Base-by-base conservation (phyloP, 1,140 invertebrate species). In the Brachionus asplanchnoidis region DNA sequence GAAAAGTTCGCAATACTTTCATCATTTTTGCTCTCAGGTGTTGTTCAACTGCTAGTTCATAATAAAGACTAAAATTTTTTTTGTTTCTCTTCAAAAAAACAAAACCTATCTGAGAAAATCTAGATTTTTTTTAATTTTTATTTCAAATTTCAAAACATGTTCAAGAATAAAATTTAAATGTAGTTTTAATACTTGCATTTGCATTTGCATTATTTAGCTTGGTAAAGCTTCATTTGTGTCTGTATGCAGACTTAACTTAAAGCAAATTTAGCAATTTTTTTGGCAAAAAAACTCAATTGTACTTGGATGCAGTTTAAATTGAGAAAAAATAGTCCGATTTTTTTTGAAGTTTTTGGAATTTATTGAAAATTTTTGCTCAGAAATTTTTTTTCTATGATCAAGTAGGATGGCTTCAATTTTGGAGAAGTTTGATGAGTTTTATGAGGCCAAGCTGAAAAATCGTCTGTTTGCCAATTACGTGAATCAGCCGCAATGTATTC, bases 91-190 rank as follows among this genome's bases (percentile, higher is more conserved):
- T 20, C 17, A 42, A 40, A 42, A n/a, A 17, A 20, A 36, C 7
- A 42, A 32, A 20, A 40, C 36, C 32, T 42, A 73, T 42, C 32
- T 44, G 42, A 44, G 17, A 42, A 73, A 73, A 73, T 42, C 32
- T 73, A 42, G 68, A 73, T 40, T 73, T 73, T 28, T 26, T 73
- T 73, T 73, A 40, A 73, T 40, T 73, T 73, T 28, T 26, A 44
- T 73, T 73, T 73, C 20, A 42, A 73, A 73, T 73, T 73, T 73
- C 68, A 73, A 73, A 73, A 73, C 68, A 73, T 73, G 68, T 42
- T 73, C 32, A 42, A 40, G 68, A 42, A n/a, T 66, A 66, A 70
- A 70, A 73, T 73, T 73, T 20, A n/a, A 73, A 73, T 20, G 14
- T 4, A 42, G 32, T 17, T n/a, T n/a, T 20, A 73, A 40, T 20